Conservation (phyloP, 1,140 invertebrate species). For the Pectinophora gossypiella region DNA sequence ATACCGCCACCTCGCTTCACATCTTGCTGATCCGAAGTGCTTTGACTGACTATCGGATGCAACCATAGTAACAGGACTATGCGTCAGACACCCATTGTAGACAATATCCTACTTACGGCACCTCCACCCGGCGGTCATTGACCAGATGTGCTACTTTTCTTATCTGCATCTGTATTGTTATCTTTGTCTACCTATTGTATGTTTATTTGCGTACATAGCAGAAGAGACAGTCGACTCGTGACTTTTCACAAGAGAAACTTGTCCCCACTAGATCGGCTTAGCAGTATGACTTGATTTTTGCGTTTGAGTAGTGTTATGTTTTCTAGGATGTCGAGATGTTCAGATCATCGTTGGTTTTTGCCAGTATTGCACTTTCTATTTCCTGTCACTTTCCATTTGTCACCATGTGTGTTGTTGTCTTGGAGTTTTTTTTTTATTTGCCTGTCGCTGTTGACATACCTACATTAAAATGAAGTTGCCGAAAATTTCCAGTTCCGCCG, state of each 20-base stretch:
- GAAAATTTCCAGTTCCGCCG: constrained; percentile 76
- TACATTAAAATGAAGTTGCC: too few species aligned
- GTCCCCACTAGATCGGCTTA: neutral
- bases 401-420: neutral
- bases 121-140: neutral
- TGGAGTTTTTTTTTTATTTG: constrained; percentile 6
- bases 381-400: constrained; percentile 1
- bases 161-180: constrained; percentile 2
- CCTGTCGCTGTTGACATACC: constrained; percentile 7
- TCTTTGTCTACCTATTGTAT: constrained; percentile 3
- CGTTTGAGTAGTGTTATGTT: constrained; percentile 2
- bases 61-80: constrained; percentile 11
- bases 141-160: neutral
- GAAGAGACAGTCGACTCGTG: neutral
- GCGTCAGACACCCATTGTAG: constrained; percentile 6
- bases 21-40: constrained; percentile 25
- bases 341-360: neutral
- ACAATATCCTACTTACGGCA: neutral
- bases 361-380: neutral
- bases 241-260: neutral
- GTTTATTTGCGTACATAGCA: neutral
- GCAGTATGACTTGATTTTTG: neutral
- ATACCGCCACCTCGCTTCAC: constrained; percentile 26
- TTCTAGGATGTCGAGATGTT: neutral
- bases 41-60: constrained; percentile 33